Conservation (phyloP, 2,797 vertebrate species). For the Natrix natrix region DNA sequence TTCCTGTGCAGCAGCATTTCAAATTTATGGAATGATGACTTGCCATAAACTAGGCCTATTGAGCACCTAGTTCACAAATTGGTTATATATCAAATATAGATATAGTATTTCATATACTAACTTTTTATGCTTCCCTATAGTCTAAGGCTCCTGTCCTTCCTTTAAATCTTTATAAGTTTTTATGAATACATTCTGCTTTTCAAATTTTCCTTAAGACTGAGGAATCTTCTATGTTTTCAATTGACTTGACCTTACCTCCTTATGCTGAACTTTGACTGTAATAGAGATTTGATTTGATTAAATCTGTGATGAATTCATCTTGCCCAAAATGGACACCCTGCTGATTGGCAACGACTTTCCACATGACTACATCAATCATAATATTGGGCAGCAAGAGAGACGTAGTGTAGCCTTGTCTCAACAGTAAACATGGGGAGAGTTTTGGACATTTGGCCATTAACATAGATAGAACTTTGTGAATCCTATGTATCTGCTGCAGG, state of each 20-base stretch:
- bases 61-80: background rate
- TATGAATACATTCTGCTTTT: background rate
- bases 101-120: background rate
- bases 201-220: background rate
- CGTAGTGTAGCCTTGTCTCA: background rate
- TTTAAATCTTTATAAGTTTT: background rate
- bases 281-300: background rate
- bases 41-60: background rate
- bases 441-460: background rate
- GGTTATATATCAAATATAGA: background rate
- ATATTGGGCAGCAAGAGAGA: background rate
- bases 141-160: background rate
- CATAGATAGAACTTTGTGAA: background rate
- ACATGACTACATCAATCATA: background rate
- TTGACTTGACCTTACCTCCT: background rate
- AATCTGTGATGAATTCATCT: background rate
- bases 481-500: background rate
- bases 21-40: background rate
- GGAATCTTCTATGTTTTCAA: background rate
- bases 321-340: background rate
- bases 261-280: background rate
- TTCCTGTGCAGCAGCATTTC: background rate
- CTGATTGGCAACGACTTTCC: background rate
- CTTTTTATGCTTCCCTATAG: background rate
- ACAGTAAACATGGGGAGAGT: background rate